phyloP scores from a whole-genome alignment of 2,113 vertebrate genomes.

The Pelodiscus sinensis region DNA sequence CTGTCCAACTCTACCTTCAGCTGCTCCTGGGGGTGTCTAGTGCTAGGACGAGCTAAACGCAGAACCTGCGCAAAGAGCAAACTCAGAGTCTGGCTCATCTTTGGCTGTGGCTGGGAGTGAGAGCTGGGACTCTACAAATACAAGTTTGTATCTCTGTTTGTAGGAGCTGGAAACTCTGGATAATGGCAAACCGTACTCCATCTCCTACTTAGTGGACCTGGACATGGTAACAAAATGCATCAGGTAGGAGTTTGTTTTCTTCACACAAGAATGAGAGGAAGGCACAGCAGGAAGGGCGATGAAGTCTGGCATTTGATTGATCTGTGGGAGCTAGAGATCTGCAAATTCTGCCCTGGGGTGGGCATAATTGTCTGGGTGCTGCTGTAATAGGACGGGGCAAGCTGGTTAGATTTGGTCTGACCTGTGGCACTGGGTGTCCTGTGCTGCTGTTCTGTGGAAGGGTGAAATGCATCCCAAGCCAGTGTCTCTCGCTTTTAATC shows the following conservation, averaged over 20 bases:
- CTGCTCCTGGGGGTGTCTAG: not conserved
- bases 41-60: fast-evolving
- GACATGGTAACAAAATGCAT: conserved; percentile 89
- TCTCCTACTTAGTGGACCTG: conserved; percentile 89
- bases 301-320: not conserved
- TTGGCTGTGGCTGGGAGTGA: fast-evolving
- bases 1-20: not conserved
- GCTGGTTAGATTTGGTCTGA: not conserved
- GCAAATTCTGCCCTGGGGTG: not conserved
- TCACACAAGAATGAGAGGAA: no score
- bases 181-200: conserved; percentile 93
- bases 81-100: fast-evolving
- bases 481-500: not conserved
- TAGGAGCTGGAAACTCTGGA: conserved; percentile 96
- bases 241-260: conserved; percentile 76
- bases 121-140: fast-evolving
- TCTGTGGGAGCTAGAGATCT: fast-evolving
- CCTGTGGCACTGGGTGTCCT: not conserved
- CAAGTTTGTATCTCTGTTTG: not conserved
- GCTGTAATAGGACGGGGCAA: not conserved
- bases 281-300: not conserved
- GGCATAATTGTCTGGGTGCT: not conserved
- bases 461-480: not conserved
- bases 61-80: not conserved
- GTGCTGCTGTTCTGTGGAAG: fast-evolving